Percentiles rank a stretch among this genome's conserved stretches.
Conservation (phyloP, 2,888 invertebrate genomes). For the Slavum lentiscoides region DNA sequence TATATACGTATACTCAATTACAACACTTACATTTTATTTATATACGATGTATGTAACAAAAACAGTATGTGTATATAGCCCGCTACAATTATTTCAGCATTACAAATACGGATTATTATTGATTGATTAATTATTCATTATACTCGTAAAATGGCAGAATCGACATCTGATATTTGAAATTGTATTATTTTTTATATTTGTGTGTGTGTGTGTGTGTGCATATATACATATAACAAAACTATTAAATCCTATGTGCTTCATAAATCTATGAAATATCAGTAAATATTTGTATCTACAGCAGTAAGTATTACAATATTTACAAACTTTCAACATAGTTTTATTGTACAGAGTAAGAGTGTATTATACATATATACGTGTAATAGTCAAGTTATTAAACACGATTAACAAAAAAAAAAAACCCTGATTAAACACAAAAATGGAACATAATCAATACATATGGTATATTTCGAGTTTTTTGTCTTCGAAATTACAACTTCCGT, state of each 20-base stretch:
- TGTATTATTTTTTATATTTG: too few species aligned
- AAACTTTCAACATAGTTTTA: background rate
- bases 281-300: background rate
- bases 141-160: too few species aligned
- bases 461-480: background rate
- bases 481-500: background rate
- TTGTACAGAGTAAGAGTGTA: background rate
- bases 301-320: conserved; percentile 3
- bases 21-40: too few species aligned
- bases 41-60: too few species aligned
- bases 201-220: too few species aligned
- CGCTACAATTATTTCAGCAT: too few species aligned
- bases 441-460: background rate
- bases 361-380: background rate
- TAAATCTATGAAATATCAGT: background rate
- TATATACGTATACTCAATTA: too few species aligned
- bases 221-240: background rate
- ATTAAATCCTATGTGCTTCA: background rate
- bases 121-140: too few species aligned
- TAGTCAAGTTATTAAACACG: background rate
- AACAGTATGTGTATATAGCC: too few species aligned
- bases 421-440: background rate
- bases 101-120: too few species aligned
- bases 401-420: background rate
- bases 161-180: too few species aligned